A percentile compares a stretch with the other conserved stretches of the same genome.
These are phyloP conservation scores for Liposcelis brunnea DNA, from an alignment of 2,888 invertebrate species.

Conservation along the genomic window DNA sequence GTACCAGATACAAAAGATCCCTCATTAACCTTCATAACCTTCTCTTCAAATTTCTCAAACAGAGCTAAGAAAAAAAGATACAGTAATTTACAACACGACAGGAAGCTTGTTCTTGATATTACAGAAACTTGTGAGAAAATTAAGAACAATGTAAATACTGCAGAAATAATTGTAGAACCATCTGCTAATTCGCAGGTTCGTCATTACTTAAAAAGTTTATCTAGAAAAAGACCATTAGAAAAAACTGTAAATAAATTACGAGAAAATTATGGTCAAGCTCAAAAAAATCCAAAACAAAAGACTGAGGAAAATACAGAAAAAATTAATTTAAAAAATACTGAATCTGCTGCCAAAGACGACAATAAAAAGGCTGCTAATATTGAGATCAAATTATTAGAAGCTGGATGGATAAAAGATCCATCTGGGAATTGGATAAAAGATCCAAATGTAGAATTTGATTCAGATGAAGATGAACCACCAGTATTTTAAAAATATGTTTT, in stretches of 20 bases:
- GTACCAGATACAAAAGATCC: no score
- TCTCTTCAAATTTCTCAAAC: no score
- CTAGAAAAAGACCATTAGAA: constrained; percentile 15
- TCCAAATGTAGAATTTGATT: constrained; percentile 20
- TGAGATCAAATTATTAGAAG: constrained; percentile 14
- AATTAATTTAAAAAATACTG: not conserved
- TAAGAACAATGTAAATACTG: not conserved
- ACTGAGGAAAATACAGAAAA: not conserved
- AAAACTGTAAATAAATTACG: constrained; percentile 14
- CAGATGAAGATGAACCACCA: constrained; percentile 18
- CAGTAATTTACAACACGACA: no score
- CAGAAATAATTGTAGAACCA: constrained; percentile 12
- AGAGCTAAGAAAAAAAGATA: no score
- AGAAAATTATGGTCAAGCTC: constrained; percentile 14
- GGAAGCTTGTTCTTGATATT: no score
- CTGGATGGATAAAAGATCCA: constrained; percentile 19
- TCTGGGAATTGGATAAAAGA: constrained; percentile 18
- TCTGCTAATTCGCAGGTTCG: constrained; percentile 13
- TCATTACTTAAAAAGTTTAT: constrained; percentile 15
- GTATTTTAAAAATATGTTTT: no score
- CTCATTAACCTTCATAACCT: no score
- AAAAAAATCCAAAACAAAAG: not conserved
- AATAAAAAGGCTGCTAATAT: constrained; percentile 8
- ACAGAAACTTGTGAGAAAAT: not conserved
- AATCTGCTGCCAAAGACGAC: constrained; percentile 5